Base-by-base conservation (phyloP, 1,140 invertebrate genomes). In the Zeugodacus cucurbitae region DNA sequence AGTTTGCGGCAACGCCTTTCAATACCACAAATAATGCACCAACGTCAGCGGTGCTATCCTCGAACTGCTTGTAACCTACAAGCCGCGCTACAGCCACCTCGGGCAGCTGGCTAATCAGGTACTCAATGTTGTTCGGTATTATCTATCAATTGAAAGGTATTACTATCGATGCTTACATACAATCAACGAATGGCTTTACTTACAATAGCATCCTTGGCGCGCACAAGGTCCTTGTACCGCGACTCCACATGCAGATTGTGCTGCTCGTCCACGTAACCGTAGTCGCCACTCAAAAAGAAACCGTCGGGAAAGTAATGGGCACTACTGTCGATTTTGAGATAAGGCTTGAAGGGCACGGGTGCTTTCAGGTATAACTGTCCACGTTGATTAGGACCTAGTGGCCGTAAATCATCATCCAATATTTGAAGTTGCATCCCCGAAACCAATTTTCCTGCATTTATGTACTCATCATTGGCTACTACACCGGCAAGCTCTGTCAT, bases 181-280 rank as follows among this genome's bases (percentile, higher is more conserved):
- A 34, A 17, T 6, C 34, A 37, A 10, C 32, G 62, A n/a, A n/a
- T n/a, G n/a, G n/a, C n/a, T n/a, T 59, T 85, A 88, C 70, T 88
- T 82, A 88, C 87, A 34, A 82, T 78, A 34, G 32, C 70, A 29
- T 58, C 54, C 32, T 78, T 32, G 26, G 67, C 14, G 48, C 70
- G 26, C 10, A 88, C 48, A 29, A 88, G 54, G 54, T 88, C 87
- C 70, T 88, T 88, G 37, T 88, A 88, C 5, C 88, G 34, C 20
- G 82, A 58, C 6, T 74, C 41, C 5, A 88, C 44, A 70, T 88
- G 74, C 34, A 88, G 82, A 1, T 37, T 58, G 29, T 67, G 17
- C 10, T 86, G 26, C 20, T 86, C 78, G 70, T 88, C 82, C 82
- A 88, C 67, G 22, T 20, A 88, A 20, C 88, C 88, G 70, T 86